Base-by-base conservation (phyloP, 92 coral and sea anemone species). In the Pocillopora meandrina region DNA sequence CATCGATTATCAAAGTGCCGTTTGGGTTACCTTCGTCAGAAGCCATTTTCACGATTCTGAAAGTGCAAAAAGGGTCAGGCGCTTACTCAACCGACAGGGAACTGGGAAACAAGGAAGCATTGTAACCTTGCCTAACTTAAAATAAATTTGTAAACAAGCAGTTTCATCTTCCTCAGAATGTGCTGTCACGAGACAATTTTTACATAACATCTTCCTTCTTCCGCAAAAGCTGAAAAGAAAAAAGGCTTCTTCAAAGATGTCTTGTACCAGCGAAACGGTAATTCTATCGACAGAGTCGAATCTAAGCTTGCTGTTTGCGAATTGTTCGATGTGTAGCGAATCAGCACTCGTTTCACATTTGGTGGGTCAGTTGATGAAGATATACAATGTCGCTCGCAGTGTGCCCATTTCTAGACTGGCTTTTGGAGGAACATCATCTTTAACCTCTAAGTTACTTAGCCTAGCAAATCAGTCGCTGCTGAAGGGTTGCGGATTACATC, bases 1-100 rank as follows among this genome's bases (percentile, higher is more conserved):
- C 98, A 75, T 94, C 95, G 34, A 94, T 90, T 31, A 85, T 82
- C 55, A 91, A 56, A 42, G 67, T 67, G 69, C 65, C 92, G 56
- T 58, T 59, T 57, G 77, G 65, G 57, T 64, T 20, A 55, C 63
- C 18, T 62, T 20, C 49, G 7, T 58, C 55, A 3, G 88, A 52
- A 23, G 88, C 88, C 88, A 84, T 84, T 42, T 56, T 34, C 12
- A 7, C 16, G 15, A 17, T 10, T 12, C 20, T 7, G 2, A 33
- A n/a, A 35, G 35, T 55, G 56, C 82, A 9, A 76, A 76, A 65
- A 76, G 49, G 9, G 55, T 1, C 88, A 76, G 82, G 88, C 76
- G 69, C 17, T 14, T 4, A n/a, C 12, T 20, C 5, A 2, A 59
- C 77, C 15, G 76, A 23, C 34, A 18, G 60, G 42, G 75, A 35